phyloP scores from a whole-genome alignment of 1,140 invertebrate genomes.

The Diorhabda carinulata region DNA sequence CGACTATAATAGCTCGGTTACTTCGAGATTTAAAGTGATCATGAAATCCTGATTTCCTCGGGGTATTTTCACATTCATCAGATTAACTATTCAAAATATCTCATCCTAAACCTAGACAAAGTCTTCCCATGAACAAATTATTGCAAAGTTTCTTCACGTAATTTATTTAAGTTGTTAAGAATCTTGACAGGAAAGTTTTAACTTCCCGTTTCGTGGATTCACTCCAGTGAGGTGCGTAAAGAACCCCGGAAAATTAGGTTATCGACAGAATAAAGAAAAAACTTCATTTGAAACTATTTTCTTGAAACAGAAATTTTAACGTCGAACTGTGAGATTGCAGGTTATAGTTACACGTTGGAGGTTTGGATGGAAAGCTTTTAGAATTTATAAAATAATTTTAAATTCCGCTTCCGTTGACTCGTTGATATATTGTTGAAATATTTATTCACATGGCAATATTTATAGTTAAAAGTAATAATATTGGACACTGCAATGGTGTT shows the following conservation, averaged over 20 bases:
- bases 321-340: no score
- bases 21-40: slow-evolving; percentile 4
- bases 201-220: neutral
- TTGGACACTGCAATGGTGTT: neutral
- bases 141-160: slow-evolving; percentile 9
- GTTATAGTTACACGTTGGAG: no score
- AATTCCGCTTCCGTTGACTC: no score
- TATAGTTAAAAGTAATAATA: no score
- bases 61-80: slow-evolving; percentile 12
- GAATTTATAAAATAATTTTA: no score
- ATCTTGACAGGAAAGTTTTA: slow-evolving; percentile 6
- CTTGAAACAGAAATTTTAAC: no score
- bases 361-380: no score
- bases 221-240: neutral
- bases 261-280: no score
- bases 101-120: slow-evolving; percentile 12
- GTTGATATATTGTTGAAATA: no score
- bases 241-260: no score
- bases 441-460: no score
- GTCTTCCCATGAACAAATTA: slow-evolving; percentile 8
- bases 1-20: neutral
- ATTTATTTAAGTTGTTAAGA: slow-evolving; percentile 10
- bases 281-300: no score
- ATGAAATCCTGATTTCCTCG: slow-evolving; percentile 7
- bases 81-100: slow-evolving; percentile 14